These are phyloP conservation scores for Engraulis encrasicolus DNA, from an alignment of 2,113 vertebrate species.

Conservation along the genomic window DNA sequence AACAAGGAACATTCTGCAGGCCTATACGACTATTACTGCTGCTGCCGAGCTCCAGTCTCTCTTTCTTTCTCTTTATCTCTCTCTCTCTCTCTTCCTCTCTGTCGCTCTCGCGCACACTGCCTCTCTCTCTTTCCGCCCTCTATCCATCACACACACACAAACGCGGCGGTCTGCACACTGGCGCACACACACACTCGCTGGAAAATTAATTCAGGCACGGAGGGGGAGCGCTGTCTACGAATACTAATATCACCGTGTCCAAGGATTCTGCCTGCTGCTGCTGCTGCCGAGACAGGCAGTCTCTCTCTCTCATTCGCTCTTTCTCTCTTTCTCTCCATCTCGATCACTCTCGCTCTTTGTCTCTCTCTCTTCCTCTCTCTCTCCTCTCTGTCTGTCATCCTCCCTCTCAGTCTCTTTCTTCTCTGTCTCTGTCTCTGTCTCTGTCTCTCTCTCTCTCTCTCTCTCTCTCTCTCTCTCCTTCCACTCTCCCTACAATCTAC, in stretches of 20 bases:
- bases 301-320: neutral
- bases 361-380: no score
- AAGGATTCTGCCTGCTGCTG: conserved; percentile 45
- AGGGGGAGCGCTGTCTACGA: conserved; percentile 47
- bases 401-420: no score
- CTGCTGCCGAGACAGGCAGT: conserved; percentile 18
- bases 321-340: neutral
- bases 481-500: no score
- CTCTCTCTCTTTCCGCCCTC: conserved; percentile 5
- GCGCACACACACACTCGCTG: conserved; percentile 36
- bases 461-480: no score
- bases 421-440: no score
- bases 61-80: conserved; percentile 26
- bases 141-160: conserved; percentile 30
- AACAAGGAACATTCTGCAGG: neutral
- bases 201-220: conserved; percentile 58
- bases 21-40: neutral
- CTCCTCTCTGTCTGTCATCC: conserved; percentile 19
- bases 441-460: no score
- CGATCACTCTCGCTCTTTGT: neutral
- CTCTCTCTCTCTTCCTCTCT: no score
- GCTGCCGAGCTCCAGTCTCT: conserved; percentile 14
- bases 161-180: neutral
- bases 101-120: no score
- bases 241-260: conserved; percentile 54